Conservation (phyloP, 2,797 vertebrate species). For the Danio kyathit region DNA sequence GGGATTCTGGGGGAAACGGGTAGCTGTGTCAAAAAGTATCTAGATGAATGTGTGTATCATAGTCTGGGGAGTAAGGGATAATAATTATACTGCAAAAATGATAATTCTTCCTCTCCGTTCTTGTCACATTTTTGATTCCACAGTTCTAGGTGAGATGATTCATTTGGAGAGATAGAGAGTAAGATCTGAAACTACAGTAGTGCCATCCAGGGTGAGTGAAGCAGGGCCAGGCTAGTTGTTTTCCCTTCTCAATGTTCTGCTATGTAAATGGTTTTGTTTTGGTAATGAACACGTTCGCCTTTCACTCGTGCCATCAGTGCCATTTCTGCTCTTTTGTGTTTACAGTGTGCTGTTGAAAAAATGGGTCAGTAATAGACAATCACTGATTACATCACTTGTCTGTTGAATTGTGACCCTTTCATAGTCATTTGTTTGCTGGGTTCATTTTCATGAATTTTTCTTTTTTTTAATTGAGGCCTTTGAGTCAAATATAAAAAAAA, state of each 20-base stretch:
- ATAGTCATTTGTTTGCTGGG: neutral
- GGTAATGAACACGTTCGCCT: neutral
- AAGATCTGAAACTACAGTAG: constrained; percentile 21
- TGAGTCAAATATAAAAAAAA: neutral
- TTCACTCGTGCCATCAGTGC: constrained; percentile 67
- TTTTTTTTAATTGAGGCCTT: neutral
- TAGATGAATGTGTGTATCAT: constrained; percentile 67
- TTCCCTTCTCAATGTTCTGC: constrained; percentile 62
- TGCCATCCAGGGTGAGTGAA: constrained; percentile 24
- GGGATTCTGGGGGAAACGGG: constrained; percentile 62
- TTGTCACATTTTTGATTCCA: constrained; percentile 15
- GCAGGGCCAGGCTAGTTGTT: constrained; percentile 33
- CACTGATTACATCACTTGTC: constrained; percentile 57
- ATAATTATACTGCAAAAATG: neutral
- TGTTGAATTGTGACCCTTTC: constrained; percentile 15
- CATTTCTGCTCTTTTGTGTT: constrained; percentile 56
- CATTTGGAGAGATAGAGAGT: constrained; percentile 12
- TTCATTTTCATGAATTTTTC: neutral
- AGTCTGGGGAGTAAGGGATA: neutral
- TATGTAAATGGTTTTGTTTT: constrained; percentile 10
- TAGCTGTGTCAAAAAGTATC: constrained; percentile 72
- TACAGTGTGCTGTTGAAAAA: constrained; percentile 6
- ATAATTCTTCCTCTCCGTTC: neutral
- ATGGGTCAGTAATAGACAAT: constrained; percentile 73
- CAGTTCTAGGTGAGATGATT: neutral